These are phyloP conservation scores for Delichon dasypus DNA, from an alignment of 2,797 vertebrate genomes.

Conservation along the genomic window DNA sequence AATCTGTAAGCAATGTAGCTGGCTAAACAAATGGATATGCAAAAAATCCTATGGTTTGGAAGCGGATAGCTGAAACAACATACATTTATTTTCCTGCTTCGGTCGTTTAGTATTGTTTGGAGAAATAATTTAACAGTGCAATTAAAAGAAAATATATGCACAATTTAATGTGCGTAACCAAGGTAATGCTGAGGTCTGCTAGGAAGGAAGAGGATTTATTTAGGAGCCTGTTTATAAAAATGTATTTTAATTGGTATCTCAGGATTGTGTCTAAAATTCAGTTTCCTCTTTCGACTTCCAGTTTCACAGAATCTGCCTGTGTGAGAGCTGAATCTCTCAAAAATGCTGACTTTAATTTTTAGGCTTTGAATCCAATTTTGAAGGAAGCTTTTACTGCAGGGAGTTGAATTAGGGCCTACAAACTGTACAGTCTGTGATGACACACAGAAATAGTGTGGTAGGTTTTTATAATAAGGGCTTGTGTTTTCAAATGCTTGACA, in stretches of 20 bases:
- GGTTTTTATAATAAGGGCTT: background rate
- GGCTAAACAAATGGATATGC: conserved; percentile 4
- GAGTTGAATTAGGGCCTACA: conserved; percentile 2
- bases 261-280: background rate
- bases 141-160: background rate
- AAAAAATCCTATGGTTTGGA: background rate
- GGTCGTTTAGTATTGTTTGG: background rate
- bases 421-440: background rate
- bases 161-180: background rate
- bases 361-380: conserved; percentile 6
- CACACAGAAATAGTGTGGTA: background rate
- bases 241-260: background rate
- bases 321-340: background rate
- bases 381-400: background rate
- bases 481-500: background rate
- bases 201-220: conserved; percentile 13
- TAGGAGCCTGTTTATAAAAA: background rate
- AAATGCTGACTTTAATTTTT: background rate
- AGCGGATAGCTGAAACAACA: conserved; percentile 2
- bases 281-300: background rate
- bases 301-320: background rate
- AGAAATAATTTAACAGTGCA: background rate
- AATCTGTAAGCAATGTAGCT: conserved; percentile 48
- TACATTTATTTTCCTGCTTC: conserved; percentile 2
- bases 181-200: background rate